A percentile compares a stretch with the other conserved stretches of the same genome.
Conservation (phyloP, 2,888 invertebrate genomes). For the Liodrosophila aerea region DNA sequence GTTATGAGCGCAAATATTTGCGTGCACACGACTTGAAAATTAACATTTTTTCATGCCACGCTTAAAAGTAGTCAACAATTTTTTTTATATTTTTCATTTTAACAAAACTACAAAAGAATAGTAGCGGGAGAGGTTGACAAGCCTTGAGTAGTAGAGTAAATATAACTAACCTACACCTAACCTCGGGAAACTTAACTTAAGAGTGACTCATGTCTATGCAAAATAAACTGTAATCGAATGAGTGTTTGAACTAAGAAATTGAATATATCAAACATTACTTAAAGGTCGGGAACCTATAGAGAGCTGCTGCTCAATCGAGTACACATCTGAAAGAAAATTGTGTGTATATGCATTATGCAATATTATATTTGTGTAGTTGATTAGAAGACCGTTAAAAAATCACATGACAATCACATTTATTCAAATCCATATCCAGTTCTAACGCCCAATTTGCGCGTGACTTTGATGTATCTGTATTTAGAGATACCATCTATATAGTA, state of each 20-base stretch:
- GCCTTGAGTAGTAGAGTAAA: too few relatives aligned
- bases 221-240: too few relatives aligned
- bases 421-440: slow-evolving; percentile 34
- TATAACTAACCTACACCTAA: too few relatives aligned
- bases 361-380: background rate
- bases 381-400: slow-evolving; percentile 15
- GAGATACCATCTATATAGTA: background rate
- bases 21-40: slow-evolving; percentile 9
- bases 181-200: too few relatives aligned
- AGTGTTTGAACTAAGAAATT: too few relatives aligned
- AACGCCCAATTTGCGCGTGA: slow-evolving; percentile 40
- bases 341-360: background rate
- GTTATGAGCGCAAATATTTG: slow-evolving; percentile 54
- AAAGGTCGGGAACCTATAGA: too few relatives aligned
- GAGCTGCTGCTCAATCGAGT: too few relatives aligned
- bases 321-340: background rate
- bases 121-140: background rate
- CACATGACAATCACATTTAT: slow-evolving; percentile 12
- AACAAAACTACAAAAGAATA: background rate
- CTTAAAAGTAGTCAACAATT: slow-evolving; percentile 44
- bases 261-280: too few relatives aligned
- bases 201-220: too few relatives aligned
- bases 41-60: slow-evolving; percentile 9
- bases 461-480: slow-evolving; percentile 26
- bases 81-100: background rate